Percentiles rank a stretch among this genome's conserved stretches.
phyloP scores from a whole-genome alignment of 2,888 invertebrate species.

The Apotomis turbidana region DNA sequence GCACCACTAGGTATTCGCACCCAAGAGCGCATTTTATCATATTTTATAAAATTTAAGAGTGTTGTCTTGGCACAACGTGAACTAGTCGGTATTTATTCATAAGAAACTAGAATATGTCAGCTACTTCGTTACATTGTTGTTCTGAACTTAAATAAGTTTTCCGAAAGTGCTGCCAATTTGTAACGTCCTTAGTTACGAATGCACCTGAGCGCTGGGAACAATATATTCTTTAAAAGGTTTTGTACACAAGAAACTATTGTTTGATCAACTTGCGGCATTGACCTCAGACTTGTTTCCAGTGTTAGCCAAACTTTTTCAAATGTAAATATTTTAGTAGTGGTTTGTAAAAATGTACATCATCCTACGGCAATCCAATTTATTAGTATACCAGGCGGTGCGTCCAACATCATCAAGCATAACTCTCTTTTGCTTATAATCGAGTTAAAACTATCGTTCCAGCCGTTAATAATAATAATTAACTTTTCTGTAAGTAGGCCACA shows the following conservation, averaged over 20 bases:
- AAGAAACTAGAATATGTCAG: conserved; percentile 38
- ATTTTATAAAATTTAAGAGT: conserved; percentile 52
- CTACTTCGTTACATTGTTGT: conserved; percentile 33
- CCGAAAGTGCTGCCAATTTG: conserved; percentile 24
- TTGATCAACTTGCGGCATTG: not conserved
- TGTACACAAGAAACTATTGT: not conserved
- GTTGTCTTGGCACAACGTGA: conserved; percentile 47
- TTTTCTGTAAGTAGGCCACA: no score
- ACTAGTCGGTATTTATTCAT: conserved; percentile 40
- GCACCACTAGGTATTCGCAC: conserved; percentile 39
- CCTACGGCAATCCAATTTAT: no score
- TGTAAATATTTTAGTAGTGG: no score
- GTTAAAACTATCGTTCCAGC: no score
- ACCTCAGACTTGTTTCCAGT: not conserved
- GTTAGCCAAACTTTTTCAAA: no score
- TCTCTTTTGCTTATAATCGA: no score
- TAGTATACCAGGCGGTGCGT: no score
- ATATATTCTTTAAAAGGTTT: not conserved
- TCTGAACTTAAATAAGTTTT: conserved; percentile 31
- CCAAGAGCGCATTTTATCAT: conserved; percentile 50
- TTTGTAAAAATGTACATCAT: no score
- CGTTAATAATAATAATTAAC: no score
- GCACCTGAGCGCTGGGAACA: conserved; percentile 8
- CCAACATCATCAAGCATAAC: no score
- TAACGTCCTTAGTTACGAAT: not conserved